These are phyloP conservation scores for Manis pentadactyla DNA, from an alignment of 2,797 vertebrate genomes.

Conservation along the genomic window DNA sequence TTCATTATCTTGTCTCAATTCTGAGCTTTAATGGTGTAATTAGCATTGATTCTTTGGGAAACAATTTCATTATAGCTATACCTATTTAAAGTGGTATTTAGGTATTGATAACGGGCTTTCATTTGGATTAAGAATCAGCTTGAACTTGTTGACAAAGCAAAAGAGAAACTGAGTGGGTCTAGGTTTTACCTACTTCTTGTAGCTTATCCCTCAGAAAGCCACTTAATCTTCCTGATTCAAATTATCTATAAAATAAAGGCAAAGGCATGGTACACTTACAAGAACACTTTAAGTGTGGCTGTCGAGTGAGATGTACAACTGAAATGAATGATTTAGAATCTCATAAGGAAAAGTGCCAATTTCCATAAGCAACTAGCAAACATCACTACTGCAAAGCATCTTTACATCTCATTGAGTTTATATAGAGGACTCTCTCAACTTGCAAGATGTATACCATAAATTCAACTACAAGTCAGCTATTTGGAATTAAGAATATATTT, in stretches of 20 bases:
- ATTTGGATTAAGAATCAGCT: slow-evolving; percentile 51
- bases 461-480: slow-evolving; percentile 64
- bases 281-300: not conserved
- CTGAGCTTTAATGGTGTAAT: slow-evolving; percentile 66
- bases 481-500: slow-evolving; percentile 69
- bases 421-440: not conserved
- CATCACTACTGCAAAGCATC: not conserved
- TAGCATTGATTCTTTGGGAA: slow-evolving; percentile 67
- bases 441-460: not conserved
- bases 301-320: not conserved
- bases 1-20: slow-evolving; percentile 64
- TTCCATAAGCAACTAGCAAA: not conserved
- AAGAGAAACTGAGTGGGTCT: slow-evolving; percentile 17
- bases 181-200: slow-evolving; percentile 52
- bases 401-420: not conserved
- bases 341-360: not conserved
- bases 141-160: slow-evolving; percentile 64
- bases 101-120: slow-evolving; percentile 65
- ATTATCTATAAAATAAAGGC: slow-evolving; percentile 64
- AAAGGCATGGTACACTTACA: not conserved
- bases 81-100: slow-evolving; percentile 70
- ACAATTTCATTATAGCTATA: slow-evolving; percentile 68
- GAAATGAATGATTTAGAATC: slow-evolving; percentile 41
- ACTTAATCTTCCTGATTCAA: slow-evolving; percentile 60
- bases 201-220: slow-evolving; percentile 61